Evolutionary conservation across 2,113 vertebrate species (phyloP).

Genomic region (Pseudorectes ferrugineus): DNA sequence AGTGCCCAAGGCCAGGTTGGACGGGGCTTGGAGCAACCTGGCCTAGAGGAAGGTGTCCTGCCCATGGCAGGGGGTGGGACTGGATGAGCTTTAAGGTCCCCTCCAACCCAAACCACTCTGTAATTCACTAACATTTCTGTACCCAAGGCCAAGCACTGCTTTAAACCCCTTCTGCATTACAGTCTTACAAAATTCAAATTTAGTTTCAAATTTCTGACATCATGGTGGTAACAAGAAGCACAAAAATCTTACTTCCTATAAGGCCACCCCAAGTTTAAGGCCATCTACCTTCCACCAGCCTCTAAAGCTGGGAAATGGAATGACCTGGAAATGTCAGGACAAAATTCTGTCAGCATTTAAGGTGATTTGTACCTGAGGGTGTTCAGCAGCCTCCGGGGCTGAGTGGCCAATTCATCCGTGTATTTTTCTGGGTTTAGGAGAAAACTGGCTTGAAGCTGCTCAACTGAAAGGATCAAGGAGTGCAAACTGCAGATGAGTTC

Average conservation of each 20-base stretch:
- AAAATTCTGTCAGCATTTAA: neutral
- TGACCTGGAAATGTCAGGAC: neutral
- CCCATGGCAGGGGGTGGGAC: neutral
- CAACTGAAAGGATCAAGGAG: constrained; percentile 87
- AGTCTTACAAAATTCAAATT: neutral
- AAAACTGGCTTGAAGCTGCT: constrained; percentile 92
- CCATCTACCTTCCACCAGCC: neutral
- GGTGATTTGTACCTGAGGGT: constrained; percentile 83
- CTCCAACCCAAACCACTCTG: neutral
- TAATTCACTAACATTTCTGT: neutral
- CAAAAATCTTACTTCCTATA: neutral
- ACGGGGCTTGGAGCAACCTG: neutral
- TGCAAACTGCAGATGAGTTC: constrained; percentile 90
- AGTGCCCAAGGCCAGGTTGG: neutral
- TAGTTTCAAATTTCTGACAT: neutral
- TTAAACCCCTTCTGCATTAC: neutral
- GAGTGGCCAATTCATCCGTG: constrained; percentile 87
- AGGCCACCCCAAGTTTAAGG: neutral
- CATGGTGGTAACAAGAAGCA: fast-evolving
- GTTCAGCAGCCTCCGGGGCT: constrained; percentile 87
- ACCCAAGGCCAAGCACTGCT: neutral
- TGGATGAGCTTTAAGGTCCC: neutral
- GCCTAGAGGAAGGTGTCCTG: neutral
- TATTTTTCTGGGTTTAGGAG: constrained; percentile 88
- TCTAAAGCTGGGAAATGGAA: neutral